phyloP scores from a whole-genome alignment of 2,113 vertebrate genomes.

The Cyrtonyx montezumae region DNA sequence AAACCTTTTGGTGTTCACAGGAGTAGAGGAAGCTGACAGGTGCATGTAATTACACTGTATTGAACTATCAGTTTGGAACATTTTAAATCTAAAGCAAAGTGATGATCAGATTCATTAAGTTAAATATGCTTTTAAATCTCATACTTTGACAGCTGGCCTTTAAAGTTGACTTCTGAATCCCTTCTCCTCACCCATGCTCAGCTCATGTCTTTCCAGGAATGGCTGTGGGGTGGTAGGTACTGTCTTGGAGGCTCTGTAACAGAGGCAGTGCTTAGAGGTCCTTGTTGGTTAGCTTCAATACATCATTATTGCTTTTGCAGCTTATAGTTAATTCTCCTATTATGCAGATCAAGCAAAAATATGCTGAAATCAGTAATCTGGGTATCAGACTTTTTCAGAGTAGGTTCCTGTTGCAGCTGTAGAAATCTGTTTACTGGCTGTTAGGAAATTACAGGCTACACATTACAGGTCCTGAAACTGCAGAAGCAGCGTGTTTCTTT shows the following conservation, averaged over 20 bases:
- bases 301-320: background rate
- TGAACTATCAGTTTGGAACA: background rate
- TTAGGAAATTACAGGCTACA: background rate
- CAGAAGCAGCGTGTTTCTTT: constrained; percentile 1
- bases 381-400: background rate
- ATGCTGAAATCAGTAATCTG: background rate
- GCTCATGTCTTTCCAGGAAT: background rate
- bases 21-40: background rate
- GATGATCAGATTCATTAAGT: background rate
- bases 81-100: background rate
- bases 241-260: accelerated
- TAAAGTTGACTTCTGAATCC: background rate
- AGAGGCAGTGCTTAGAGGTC: background rate
- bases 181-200: background rate
- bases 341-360: background rate
- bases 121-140: background rate
- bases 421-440: background rate
- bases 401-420: background rate
- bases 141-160: background rate
- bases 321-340: background rate
- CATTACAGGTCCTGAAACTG: background rate
- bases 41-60: background rate
- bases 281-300: background rate
- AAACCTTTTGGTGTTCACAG: background rate
- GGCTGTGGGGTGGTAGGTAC: background rate